A percentile compares a stretch with the other conserved stretches of the same genome.
Evolutionary conservation across 2,113 vertebrate species (phyloP).

Genomic region (Neogale vison): DNA sequence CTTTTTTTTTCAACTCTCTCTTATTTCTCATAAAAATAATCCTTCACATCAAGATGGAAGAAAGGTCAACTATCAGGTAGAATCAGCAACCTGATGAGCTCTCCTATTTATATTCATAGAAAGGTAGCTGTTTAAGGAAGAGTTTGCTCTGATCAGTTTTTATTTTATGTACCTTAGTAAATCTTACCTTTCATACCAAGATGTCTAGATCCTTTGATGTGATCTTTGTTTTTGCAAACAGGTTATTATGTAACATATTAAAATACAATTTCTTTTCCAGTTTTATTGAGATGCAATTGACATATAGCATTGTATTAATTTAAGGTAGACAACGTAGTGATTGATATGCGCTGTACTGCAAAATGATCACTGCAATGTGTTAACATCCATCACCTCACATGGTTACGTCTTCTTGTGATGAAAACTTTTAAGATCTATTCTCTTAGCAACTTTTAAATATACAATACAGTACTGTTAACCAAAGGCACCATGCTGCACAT

Average conservation of each 20-base stretch:
- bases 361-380: background rate
- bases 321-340: background rate
- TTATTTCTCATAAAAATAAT: background rate
- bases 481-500: accelerated
- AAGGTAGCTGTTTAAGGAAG: background rate
- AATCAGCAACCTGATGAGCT: background rate
- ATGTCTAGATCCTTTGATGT: background rate
- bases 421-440: background rate
- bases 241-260: background rate
- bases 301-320: background rate
- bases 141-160: background rate
- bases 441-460: background rate
- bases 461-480: background rate
- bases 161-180: background rate
- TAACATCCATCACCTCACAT: background rate
- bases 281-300: background rate
- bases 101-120: background rate
- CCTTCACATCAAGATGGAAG: background rate
- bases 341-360: background rate
- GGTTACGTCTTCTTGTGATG: background rate
- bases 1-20: background rate
- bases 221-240: background rate
- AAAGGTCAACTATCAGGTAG: background rate
- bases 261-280: background rate
- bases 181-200: background rate